A percentile compares a stretch with the other conserved stretches of the same genome.
These are phyloP conservation scores for Pogonognathellus flavescens DNA, from an alignment of 1,140 invertebrate genomes.

Conservation along the genomic window DNA sequence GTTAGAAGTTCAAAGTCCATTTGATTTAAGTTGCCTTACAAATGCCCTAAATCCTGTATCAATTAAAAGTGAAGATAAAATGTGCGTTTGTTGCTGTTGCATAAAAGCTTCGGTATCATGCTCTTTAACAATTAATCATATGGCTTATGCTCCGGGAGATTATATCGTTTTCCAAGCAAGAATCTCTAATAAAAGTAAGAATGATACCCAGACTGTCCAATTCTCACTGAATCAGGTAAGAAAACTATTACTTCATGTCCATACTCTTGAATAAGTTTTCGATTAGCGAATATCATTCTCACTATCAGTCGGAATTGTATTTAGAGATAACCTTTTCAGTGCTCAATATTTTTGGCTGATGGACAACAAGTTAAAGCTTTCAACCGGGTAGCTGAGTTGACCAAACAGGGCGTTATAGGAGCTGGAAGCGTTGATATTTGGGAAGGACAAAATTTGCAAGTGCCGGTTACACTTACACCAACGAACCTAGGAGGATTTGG, in stretches of 20 bases:
- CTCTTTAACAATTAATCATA: not conserved
- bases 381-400: not conserved
- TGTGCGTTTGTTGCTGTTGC: not conserved
- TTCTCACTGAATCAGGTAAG: not conserved
- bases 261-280: not conserved
- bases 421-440: not conserved
- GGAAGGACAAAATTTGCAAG: not conserved
- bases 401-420: not conserved
- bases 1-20: not conserved
- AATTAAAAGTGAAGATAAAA: not conserved
- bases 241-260: not conserved
- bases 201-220: not conserved
- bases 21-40: not conserved
- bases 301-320: not conserved
- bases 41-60: not conserved
- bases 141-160: not conserved
- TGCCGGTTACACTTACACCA: not conserved
- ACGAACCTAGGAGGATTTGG: not conserved
- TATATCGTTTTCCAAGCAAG: not conserved
- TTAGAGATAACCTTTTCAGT: not conserved
- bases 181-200: not conserved
- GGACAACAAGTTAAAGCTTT: not conserved
- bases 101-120: not conserved
- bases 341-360: not conserved
- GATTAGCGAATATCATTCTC: not conserved